A percentile compares a stretch with the other conserved stretches of the same genome.
Evolutionary conservation across 2,888 invertebrate genomes (phyloP).

Genomic region (Spodoptera littoralis): DNA sequence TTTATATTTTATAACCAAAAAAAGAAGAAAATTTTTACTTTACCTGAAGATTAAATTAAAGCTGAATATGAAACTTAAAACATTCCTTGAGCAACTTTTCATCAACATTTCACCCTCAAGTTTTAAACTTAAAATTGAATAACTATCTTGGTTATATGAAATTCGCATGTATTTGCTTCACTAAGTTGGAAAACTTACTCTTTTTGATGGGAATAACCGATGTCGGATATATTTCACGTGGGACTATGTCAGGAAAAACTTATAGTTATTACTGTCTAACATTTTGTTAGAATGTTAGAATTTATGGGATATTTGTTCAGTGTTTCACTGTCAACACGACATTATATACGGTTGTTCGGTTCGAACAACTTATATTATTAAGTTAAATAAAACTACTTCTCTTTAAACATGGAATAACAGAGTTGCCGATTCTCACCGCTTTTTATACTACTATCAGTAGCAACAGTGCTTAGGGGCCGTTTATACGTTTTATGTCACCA

Average conservation of each 20-base stretch:
- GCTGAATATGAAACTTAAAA: constrained; percentile 16
- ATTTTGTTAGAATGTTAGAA: constrained; percentile 7
- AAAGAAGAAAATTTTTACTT: neutral
- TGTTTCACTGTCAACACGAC: neutral
- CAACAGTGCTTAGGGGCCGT: too few species aligned
- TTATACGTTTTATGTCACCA: too few species aligned
- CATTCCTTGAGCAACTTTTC: constrained; percentile 5
- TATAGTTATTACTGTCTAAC: constrained; percentile 14
- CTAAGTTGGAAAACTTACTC: neutral
- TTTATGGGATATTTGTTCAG: neutral
- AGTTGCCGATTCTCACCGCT: too few species aligned
- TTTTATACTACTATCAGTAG: too few species aligned
- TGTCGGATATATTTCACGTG: constrained; percentile 7
- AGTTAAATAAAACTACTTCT: too few species aligned
- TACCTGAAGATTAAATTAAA: constrained; percentile 27
- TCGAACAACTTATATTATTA: neutral
- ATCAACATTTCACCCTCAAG: constrained; percentile 15
- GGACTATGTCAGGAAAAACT: neutral
- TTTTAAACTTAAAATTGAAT: constrained; percentile 27
- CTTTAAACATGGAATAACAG: too few species aligned
- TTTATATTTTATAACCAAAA: too few species aligned
- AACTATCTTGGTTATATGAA: constrained; percentile 7
- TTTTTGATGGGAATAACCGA: constrained; percentile 1
- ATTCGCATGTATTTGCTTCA: constrained; percentile 9
- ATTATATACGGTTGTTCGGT: neutral